Evolutionary conservation across 2,888 invertebrate genomes (phyloP).

Genomic region (Epirrita christyi): DNA sequence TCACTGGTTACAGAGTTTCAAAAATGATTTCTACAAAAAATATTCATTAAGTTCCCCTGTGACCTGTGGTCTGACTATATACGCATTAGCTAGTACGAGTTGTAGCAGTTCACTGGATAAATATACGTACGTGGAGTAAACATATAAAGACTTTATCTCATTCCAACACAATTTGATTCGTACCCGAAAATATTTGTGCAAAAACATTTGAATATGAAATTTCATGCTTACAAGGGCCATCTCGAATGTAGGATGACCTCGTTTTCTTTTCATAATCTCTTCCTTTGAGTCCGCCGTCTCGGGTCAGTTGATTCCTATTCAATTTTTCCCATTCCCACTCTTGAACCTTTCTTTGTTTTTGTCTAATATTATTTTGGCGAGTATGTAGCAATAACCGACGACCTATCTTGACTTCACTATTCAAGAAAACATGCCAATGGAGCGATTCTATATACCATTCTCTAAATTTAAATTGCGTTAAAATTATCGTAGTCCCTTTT

Average conservation of each 20-base stretch:
- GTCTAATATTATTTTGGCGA: background rate
- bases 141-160: background rate
- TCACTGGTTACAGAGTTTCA: too few species aligned
- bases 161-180: conserved; percentile 16
- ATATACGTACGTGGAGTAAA: too few species aligned
- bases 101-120: too few species aligned
- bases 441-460: too few species aligned
- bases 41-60: too few species aligned
- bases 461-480: too few species aligned
- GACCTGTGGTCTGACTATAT: too few species aligned
- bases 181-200: conserved; percentile 16
- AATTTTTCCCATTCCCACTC: conserved; percentile 28
- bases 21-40: too few species aligned
- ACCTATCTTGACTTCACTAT: background rate
- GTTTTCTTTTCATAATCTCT: conserved; percentile 29
- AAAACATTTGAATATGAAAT: conserved; percentile 28
- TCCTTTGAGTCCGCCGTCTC: conserved; percentile 19
- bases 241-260: conserved; percentile 23
- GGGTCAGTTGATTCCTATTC: conserved; percentile 37
- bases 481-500: too few species aligned
- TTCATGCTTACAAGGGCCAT: conserved; percentile 17
- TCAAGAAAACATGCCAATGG: too few species aligned
- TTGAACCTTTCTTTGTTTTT: conserved; percentile 6
- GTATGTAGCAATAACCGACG: background rate
- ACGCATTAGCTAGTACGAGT: too few species aligned